These are phyloP conservation scores for Mesorhabditis spiculigera DNA, from an alignment of 2,888 invertebrate species.

Conservation along the genomic window DNA sequence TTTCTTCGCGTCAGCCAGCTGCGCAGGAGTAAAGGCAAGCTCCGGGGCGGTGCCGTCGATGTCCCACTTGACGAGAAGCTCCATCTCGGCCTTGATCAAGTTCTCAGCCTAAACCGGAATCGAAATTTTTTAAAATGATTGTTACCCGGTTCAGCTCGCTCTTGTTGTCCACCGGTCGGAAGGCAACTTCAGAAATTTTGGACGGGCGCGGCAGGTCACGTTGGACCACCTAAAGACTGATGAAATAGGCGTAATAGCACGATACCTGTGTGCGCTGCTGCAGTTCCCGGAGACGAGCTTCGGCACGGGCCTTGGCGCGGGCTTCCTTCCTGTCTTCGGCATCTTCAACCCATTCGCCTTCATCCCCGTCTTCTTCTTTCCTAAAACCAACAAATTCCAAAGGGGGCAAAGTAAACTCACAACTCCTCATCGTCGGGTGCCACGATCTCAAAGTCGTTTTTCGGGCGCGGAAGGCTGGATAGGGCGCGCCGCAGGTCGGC, in stretches of 20 bases:
- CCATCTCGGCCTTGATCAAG: slow-evolving; percentile 63
- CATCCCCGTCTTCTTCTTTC: slow-evolving; percentile 12
- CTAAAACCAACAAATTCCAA: not conserved
- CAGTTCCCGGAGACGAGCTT: slow-evolving; percentile 50
- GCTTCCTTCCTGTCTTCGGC: slow-evolving; percentile 50
- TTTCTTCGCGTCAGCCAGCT: slow-evolving; percentile 36
- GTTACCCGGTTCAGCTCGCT: slow-evolving; percentile 36
- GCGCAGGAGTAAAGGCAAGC: slow-evolving; percentile 32
- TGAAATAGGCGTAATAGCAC: slow-evolving; percentile 60
- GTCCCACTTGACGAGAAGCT: slow-evolving; percentile 50
- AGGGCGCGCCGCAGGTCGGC: slow-evolving; percentile 74
- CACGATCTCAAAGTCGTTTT: slow-evolving; percentile 97
- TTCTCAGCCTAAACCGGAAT: slow-evolving; percentile 47
- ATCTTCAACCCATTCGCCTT: slow-evolving; percentile 51
- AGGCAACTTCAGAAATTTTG: slow-evolving; percentile 43
- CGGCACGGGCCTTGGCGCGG: slow-evolving; percentile 57
- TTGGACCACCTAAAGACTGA: slow-evolving; percentile 36
- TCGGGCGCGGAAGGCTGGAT: slow-evolving; percentile 79
- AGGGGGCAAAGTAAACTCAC: not conserved
- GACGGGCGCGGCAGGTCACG: slow-evolving; percentile 47
- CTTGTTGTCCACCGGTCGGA: slow-evolving; percentile 31
- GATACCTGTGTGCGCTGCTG: slow-evolving; percentile 53
- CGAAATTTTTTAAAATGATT: slow-evolving; percentile 10
- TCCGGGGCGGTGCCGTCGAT: slow-evolving; percentile 40
- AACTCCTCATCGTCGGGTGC: slow-evolving; percentile 72